phyloP scores from a whole-genome alignment of 2,113 vertebrate genomes.

The Coracopsis vasa region DNA sequence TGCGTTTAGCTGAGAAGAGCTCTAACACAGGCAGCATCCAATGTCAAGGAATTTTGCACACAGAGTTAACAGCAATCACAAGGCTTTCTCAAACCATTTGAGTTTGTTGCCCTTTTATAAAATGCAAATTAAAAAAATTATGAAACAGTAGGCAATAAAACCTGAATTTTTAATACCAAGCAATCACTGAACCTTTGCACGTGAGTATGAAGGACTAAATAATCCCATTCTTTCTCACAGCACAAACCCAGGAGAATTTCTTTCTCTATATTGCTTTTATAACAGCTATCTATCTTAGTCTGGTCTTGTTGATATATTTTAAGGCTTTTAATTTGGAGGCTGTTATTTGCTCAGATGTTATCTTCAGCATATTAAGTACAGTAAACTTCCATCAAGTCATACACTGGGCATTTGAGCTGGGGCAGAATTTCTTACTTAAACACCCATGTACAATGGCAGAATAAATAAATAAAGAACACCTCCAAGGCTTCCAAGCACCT shows the following conservation, averaged over 20 bases:
- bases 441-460: not conserved
- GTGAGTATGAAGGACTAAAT: not conserved
- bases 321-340: constrained; percentile 62
- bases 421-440: constrained; percentile 29
- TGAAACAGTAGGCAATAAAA: constrained; percentile 52
- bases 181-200: not conserved
- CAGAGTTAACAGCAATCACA: not conserved
- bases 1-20: not conserved
- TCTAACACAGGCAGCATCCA: accelerated
- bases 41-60: not conserved
- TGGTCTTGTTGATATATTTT: constrained; percentile 67
- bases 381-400: not conserved
- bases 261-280: constrained; percentile 60
- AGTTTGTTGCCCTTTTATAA: constrained; percentile 53
- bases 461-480: constrained; percentile 55
- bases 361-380: constrained; percentile 57
- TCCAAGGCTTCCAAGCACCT: constrained; percentile 28
- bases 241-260: constrained; percentile 43
- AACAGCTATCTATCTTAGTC: constrained; percentile 68
- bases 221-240: constrained; percentile 24
- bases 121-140: constrained; percentile 39
- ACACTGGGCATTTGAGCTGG: not conserved
- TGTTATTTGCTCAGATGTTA: constrained; percentile 51
- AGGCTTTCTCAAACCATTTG: constrained; percentile 7
- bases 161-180: constrained; percentile 48